phyloP scores from a whole-genome alignment of 1,140 invertebrate species.

The Yoshiicerus persimilis region DNA sequence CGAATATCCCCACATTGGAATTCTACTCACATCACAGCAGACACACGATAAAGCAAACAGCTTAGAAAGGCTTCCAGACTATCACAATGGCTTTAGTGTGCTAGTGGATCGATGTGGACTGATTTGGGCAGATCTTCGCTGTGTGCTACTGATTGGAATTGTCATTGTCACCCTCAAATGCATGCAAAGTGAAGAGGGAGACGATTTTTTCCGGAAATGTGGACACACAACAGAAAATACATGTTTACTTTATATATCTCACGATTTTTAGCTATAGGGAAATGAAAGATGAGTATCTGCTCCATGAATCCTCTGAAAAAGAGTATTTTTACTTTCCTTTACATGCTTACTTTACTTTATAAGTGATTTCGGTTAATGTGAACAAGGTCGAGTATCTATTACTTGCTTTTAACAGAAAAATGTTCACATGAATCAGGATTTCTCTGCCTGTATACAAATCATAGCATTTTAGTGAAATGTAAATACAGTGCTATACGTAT shows the following conservation, averaged over 20 bases:
- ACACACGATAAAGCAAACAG: slow-evolving; percentile 2
- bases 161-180: slow-evolving; percentile 25
- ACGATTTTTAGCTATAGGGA: neutral
- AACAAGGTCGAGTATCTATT: slow-evolving; percentile 8
- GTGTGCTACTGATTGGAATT: neutral
- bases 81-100: neutral
- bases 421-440: neutral
- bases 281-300: neutral
- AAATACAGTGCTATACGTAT: neutral
- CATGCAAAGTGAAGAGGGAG: slow-evolving; percentile 25
- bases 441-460: neutral
- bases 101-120: neutral
- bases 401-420: neutral
- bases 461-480: neutral
- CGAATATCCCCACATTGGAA: slow-evolving; percentile 41
- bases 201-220: slow-evolving; percentile 4
- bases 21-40: slow-evolving; percentile 42
- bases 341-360: neutral
- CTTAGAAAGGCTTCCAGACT: neutral
- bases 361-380: neutral
- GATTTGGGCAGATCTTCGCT: slow-evolving; percentile 3
- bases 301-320: neutral
- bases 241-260: neutral
- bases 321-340: neutral
- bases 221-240: neutral